Evolutionary conservation across 2,888 invertebrate genomes (phyloP), one percentile per base, ranked within the genome.

Genomic region (Chironomus tentans): DNA sequence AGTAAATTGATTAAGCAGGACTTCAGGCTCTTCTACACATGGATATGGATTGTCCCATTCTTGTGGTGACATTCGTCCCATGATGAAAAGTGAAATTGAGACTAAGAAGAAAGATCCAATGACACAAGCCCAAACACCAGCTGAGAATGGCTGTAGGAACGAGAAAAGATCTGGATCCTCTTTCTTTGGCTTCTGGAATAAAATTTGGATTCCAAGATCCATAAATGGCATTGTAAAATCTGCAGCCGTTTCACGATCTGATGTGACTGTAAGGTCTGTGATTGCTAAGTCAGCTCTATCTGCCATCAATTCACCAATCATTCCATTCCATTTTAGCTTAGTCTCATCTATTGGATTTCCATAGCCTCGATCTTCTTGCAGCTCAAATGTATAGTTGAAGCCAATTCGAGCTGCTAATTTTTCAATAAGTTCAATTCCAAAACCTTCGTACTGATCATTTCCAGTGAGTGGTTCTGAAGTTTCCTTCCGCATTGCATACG

Each of bases 181-280:
- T 81, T 94, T 94, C 80, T 93, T 92, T 18, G 98, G 97, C 81
- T 95, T 96, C 79, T 94, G 90, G 86, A 94, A 98, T 76, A 98
- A 86, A 80, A 99, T 97, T 77, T 97, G 96, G 80, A 98, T 98
- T 76, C 98, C 95, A 76, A 98, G 87, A 84, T 97, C 97, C 95
- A 99, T 98, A 84, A 98, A 99, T 0, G 99, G 99, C 90, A 97
- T 97, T 28, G 98, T 98, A 84, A 99, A 99, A 85, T 98, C 98
- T 2, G 98, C 97, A 76, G 78, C 90, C 81, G 92, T 90, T 82
- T 96, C 97, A 82, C 99, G 89, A 83, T 96, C 94, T 83, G 95
- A 97, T 28, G 97, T 99, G 79, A 99, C 98, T 47, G 98, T 98
- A 76, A 99, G 88, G 85, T 98, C 97, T 10, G 97, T 98, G 70